Evolutionary conservation across 2,888 invertebrate genomes (phyloP).

Genomic region (Macaria liturata): DNA sequence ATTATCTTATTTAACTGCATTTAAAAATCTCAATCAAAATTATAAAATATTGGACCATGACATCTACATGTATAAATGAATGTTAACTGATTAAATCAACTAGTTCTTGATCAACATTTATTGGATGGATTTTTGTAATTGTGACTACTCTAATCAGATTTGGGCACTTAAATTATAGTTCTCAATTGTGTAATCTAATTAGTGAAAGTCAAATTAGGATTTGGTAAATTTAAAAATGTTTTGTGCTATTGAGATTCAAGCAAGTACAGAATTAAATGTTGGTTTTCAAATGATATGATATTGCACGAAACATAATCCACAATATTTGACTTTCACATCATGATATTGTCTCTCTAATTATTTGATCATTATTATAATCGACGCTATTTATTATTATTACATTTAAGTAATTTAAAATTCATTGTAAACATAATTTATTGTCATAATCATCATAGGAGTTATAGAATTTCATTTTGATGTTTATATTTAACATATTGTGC

Average conservation of each 20-base stretch:
- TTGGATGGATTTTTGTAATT: slow-evolving; percentile 60
- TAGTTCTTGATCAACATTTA: slow-evolving; percentile 74
- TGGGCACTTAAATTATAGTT: slow-evolving; percentile 57
- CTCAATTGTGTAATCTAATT: slow-evolving; percentile 52
- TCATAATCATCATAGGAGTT: slow-evolving; percentile 76
- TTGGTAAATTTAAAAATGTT: slow-evolving; percentile 21
- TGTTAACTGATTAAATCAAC: slow-evolving; percentile 53
- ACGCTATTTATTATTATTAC: slow-evolving; percentile 80
- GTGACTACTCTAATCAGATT: slow-evolving; percentile 61
- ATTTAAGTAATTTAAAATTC: slow-evolving; percentile 80
- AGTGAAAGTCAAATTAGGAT: slow-evolving; percentile 59
- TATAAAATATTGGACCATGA: slow-evolving; percentile 70
- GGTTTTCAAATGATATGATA: slow-evolving; percentile 24
- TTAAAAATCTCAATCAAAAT: slow-evolving; percentile 57
- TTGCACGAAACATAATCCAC: slow-evolving; percentile 48
- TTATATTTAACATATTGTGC: slow-evolving; percentile 70
- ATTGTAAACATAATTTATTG: slow-evolving; percentile 78
- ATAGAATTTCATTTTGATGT: slow-evolving; percentile 80
- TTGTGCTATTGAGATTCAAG: slow-evolving; percentile 27
- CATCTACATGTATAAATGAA: slow-evolving; percentile 39
- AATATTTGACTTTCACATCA: slow-evolving; percentile 64
- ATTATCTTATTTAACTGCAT: slow-evolving; percentile 22
- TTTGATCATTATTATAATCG: slow-evolving; percentile 70
- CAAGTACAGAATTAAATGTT: slow-evolving; percentile 9
- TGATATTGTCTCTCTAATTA: slow-evolving; percentile 80